phyloP scores from a whole-genome alignment of 2,888 invertebrate species.

The Proisotoma minuta region DNA sequence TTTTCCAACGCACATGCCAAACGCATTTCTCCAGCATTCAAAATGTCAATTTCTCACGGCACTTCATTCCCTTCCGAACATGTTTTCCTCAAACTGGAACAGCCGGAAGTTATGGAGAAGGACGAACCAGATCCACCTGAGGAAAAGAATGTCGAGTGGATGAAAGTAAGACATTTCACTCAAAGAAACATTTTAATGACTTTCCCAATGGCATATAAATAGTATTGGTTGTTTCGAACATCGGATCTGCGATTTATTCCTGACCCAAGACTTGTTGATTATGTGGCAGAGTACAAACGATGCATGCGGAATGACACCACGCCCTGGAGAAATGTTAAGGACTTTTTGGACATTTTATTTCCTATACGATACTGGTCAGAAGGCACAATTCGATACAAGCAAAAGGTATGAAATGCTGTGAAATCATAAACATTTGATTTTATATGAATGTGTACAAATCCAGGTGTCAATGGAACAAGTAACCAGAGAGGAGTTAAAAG shows the following conservation, averaged over 20 bases:
- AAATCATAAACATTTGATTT: background rate
- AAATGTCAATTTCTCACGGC: constrained; percentile 26
- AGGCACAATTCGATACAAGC: constrained; percentile 21
- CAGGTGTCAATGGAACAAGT: constrained; percentile 23
- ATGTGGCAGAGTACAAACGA: constrained; percentile 28
- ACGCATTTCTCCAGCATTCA: background rate
- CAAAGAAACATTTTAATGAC: background rate
- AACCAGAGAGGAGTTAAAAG: constrained; percentile 13
- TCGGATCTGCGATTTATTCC: constrained; percentile 31
- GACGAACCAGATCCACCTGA: constrained; percentile 28
- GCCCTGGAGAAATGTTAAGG: constrained; percentile 7
- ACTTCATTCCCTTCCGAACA: constrained; percentile 24
- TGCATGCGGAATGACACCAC: constrained; percentile 20
- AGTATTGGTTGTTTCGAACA: constrained; percentile 30
- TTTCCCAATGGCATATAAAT: too few species aligned
- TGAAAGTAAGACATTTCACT: constrained; percentile 14
- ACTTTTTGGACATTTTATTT: constrained; percentile 24
- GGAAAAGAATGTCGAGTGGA: constrained; percentile 26
- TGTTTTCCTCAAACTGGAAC: constrained; percentile 20
- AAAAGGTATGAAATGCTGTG: constrained; percentile 10
- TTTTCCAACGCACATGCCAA: background rate
- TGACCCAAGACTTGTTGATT: constrained; percentile 27
- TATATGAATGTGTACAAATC: background rate
- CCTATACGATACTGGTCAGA: constrained; percentile 29
- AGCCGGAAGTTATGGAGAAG: constrained; percentile 19